Evolutionary conservation across 2,113 vertebrate genomes (phyloP).

Genomic region (Lagopus leucura): DNA sequence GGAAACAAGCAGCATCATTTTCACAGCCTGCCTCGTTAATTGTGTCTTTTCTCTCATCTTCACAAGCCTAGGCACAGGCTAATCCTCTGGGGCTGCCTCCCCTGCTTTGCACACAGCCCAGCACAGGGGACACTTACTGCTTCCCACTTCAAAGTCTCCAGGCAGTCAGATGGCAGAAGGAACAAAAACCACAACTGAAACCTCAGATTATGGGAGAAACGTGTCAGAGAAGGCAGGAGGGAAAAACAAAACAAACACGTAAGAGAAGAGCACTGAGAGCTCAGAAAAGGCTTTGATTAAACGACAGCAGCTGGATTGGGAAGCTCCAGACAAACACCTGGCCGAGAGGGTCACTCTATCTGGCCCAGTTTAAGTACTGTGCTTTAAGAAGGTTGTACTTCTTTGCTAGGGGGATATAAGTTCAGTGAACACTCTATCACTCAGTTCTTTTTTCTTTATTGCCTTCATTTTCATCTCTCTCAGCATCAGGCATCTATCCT

Average conservation of each 20-base stretch:
- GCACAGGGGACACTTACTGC: neutral
- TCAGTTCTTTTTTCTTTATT: neutral
- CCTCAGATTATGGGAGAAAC: neutral
- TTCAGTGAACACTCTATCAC: neutral
- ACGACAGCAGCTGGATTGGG: neutral
- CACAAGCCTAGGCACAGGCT: neutral
- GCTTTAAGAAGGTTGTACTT: neutral
- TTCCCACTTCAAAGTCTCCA: neutral
- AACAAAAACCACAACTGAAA: neutral
- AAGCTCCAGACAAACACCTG: neutral
- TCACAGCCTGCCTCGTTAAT: neutral
- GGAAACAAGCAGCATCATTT: neutral
- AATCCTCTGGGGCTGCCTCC: neutral
- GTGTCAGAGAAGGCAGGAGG: neutral
- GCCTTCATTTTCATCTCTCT: neutral
- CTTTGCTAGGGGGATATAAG: neutral
- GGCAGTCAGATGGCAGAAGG: neutral
- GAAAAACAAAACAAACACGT: neutral
- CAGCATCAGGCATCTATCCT: neutral
- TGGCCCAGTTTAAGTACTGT: neutral
- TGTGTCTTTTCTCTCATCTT: neutral
- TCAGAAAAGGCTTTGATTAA: neutral
- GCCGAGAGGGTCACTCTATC: neutral
- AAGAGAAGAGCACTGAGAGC: neutral
- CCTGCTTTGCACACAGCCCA: neutral